These are phyloP conservation scores for Dysmachus trigonus DNA, from an alignment of 2,888 invertebrate species.

Conservation along the genomic window DNA sequence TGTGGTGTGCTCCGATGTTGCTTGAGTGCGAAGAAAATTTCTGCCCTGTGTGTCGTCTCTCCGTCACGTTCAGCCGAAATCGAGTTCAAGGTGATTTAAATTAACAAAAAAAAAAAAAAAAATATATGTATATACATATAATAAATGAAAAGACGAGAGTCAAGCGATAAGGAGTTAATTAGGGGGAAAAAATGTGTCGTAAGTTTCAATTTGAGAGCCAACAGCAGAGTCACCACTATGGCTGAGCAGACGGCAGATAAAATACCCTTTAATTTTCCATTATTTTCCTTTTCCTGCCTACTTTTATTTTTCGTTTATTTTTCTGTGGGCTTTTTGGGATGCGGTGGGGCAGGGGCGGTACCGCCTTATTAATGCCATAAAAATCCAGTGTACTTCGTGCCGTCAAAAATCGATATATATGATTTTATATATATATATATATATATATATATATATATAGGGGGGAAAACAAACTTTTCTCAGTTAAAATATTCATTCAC, in stretches of 20 bases:
- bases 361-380: neutral
- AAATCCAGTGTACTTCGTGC: constrained; percentile 3
- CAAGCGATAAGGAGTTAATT: neutral
- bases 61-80: constrained; percentile 11
- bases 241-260: neutral
- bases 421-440: too few species aligned
- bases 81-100: constrained; percentile 37
- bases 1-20: neutral
- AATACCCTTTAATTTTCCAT: neutral
- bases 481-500: constrained; percentile 7
- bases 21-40: neutral
- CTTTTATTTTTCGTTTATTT: neutral
- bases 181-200: neutral
- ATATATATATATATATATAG: too few species aligned
- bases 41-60: neutral
- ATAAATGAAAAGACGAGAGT: neutral
- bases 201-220: neutral
- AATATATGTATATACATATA: neutral
- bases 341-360: neutral
- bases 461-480: neutral
- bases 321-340: neutral
- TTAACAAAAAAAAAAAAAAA: neutral
- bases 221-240: neutral
- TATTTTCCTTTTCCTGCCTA: neutral
- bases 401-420: constrained; percentile 6